Evolutionary conservation across 1,140 invertebrate species (phyloP).

Genomic region (Cydia pomonella): DNA sequence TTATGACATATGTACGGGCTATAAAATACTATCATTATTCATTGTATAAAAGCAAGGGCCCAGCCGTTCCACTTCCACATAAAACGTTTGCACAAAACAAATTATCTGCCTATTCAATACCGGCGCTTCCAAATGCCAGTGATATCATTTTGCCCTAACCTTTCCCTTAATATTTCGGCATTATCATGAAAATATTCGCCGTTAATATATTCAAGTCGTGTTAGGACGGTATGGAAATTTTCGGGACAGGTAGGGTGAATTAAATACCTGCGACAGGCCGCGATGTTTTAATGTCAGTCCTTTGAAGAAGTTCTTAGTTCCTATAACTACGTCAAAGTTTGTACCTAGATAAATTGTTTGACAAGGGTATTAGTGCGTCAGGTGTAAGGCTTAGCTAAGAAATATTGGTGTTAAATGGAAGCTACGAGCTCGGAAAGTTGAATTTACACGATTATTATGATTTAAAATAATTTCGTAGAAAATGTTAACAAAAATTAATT

Average conservation of each 20-base stretch:
- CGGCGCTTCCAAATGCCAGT: constrained; percentile 16
- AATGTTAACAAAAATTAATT: too few species aligned
- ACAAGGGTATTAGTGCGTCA: background rate
- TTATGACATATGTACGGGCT: background rate
- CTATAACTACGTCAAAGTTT: background rate
- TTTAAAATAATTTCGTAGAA: too few species aligned
- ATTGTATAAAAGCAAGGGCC: background rate
- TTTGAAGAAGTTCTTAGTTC: constrained; percentile 3
- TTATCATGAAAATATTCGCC: constrained; percentile 23
- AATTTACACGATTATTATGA: too few species aligned
- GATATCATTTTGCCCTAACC: constrained; percentile 26
- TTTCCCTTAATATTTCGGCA: constrained; percentile 19
- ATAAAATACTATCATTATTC: background rate
- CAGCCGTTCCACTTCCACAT: background rate
- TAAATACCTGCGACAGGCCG: constrained; percentile 8
- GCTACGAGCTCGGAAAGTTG: too few species aligned
- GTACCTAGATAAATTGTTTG: background rate
- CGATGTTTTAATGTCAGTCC: constrained; percentile 11
- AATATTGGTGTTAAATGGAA: too few species aligned
- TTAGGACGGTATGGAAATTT: constrained; percentile 28
- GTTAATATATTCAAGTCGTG: constrained; percentile 29
- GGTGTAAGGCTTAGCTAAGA: background rate
- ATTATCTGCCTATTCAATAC: constrained; percentile 23
- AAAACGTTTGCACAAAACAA: constrained; percentile 2
- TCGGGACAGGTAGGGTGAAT: constrained; percentile 26